A percentile compares a stretch with the other conserved stretches of the same genome.
phyloP scores from a whole-genome alignment of 2,113 vertebrate genomes.

The Muntiacus reevesi region DNA sequence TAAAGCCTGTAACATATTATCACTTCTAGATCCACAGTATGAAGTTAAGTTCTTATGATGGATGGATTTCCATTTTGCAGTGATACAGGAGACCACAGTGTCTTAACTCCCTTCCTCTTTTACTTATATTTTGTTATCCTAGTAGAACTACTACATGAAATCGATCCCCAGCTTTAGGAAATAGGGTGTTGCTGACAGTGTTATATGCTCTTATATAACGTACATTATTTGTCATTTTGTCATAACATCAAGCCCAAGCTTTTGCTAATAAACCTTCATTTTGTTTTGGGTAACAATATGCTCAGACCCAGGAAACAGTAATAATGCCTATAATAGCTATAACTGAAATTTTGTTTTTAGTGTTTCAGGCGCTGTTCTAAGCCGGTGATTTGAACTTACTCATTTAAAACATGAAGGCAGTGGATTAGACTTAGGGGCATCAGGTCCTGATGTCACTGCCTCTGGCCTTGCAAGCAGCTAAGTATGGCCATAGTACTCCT shows the following conservation, averaged over 20 bases:
- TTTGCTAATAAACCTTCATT: conserved; percentile 23
- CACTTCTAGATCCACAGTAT: background rate
- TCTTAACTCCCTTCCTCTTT: conserved; percentile 29
- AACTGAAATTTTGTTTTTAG: no score
- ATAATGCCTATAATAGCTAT: background rate
- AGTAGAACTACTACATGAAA: conserved; percentile 38
- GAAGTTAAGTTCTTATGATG: background rate
- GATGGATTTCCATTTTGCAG: conserved; percentile 32
- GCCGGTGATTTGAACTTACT: background rate
- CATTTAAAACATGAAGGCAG: background rate
- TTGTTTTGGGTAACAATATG: background rate
- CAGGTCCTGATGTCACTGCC: rapidly evolving
- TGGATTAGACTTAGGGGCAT: background rate
- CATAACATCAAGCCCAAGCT: background rate
- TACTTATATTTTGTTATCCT: conserved; percentile 50
- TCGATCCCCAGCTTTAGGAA: conserved; percentile 36
- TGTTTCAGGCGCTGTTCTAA: background rate
- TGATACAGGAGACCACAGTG: background rate
- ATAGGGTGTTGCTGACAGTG: background rate
- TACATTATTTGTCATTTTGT: conserved; percentile 1
- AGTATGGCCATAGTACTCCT: background rate
- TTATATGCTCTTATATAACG: background rate
- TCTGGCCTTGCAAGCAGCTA: background rate
- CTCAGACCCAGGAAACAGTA: background rate
- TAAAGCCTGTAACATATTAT: background rate